Evolutionary conservation across 2,888 invertebrate species (phyloP).

Genomic region (Seladonia tumulorum): DNA sequence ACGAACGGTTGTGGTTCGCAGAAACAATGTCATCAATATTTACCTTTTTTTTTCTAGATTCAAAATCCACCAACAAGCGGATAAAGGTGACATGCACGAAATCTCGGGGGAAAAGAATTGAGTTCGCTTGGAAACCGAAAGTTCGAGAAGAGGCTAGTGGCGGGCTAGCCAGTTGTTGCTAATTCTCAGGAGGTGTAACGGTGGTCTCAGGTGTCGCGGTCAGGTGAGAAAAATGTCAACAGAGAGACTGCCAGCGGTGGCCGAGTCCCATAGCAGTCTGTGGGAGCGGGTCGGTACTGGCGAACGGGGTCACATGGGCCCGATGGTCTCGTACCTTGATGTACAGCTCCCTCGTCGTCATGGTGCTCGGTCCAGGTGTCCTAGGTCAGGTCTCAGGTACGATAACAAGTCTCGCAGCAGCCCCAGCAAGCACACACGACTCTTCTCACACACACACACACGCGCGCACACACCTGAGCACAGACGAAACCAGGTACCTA

Average conservation of each 20-base stretch:
- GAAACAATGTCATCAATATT: not conserved
- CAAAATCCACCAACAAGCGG: not conserved
- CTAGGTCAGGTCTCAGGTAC: constrained; percentile 61
- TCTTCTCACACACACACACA: constrained; percentile 53
- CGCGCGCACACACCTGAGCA: constrained; percentile 56
- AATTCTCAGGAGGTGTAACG: not conserved
- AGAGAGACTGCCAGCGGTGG: constrained; percentile 23
- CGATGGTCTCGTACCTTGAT: constrained; percentile 78
- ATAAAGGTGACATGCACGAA: not conserved
- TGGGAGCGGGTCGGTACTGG: not conserved
- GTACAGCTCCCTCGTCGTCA: constrained; percentile 83
- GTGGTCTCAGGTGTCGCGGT: constrained; percentile 9
- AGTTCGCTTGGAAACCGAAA: not conserved
- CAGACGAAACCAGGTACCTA: constrained; percentile 56
- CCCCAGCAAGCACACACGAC: constrained; percentile 51
- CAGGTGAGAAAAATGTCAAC: constrained; percentile 36
- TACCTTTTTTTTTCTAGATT: not conserved
- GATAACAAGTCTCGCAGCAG: constrained; percentile 36
- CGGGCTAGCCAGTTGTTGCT: not conserved
- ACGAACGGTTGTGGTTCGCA: not conserved
- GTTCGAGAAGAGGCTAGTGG: not conserved
- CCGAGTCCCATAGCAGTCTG: not conserved
- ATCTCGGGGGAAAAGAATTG: not conserved
- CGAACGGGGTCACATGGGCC: not conserved
- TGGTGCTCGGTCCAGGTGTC: constrained; percentile 64